Evolutionary conservation across 2,888 invertebrate species (phyloP), one percentile per base, ranked within the genome.

Genomic region (Plusia festucae): DNA sequence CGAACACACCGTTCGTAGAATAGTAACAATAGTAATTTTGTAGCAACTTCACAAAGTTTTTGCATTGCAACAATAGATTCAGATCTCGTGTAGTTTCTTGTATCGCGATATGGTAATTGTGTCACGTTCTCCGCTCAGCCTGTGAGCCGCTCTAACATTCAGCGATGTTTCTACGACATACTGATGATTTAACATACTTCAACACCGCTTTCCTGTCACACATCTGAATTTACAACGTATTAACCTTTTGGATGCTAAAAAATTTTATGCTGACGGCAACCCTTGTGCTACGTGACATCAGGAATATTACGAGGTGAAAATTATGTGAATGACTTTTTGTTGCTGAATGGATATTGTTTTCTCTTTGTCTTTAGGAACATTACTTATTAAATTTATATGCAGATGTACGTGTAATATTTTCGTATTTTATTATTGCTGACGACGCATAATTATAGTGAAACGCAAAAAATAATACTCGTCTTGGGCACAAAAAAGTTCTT

Each of bases 31-130:
- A 73, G 68, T 68, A 62, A 61, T 74, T 68, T 67, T 70, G 69
- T 69, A 59, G 62, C 52, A 61, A 65, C 63, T 75, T 69, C 53
- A 67, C 63, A 58, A 73, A 73, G 71, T 70, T 73, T 75, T 78
- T 73, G 74, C 71, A 76, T 73, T 65, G 70, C 62, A 73, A 72
- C 77, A 78, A 79, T 77, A 76, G 80, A 83, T 81, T 81, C 79
- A 79, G 80, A 81, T 83, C 80, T 78, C 73, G 65, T 75, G 75
- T 78, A 75, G 81, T 77, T 82, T 79, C 77, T 78, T 73, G 83
- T 80, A 82, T 80, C 79, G 79, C 78, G 81, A 82, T 84, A 86
- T 87, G 85, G 81, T 86, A 86, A 86, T 84, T 69, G 76, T 77
- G 80, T 84, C 87, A 86, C 87, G 85, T 84, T 78, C 71, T 70